A percentile compares a stretch with the other conserved stretches of the same genome.
These are phyloP conservation scores for Chondrilla cf. caribensis DNA, from an alignment of 37 sponge, comb jelly and placozoan species.

Conservation along the genomic window DNA sequence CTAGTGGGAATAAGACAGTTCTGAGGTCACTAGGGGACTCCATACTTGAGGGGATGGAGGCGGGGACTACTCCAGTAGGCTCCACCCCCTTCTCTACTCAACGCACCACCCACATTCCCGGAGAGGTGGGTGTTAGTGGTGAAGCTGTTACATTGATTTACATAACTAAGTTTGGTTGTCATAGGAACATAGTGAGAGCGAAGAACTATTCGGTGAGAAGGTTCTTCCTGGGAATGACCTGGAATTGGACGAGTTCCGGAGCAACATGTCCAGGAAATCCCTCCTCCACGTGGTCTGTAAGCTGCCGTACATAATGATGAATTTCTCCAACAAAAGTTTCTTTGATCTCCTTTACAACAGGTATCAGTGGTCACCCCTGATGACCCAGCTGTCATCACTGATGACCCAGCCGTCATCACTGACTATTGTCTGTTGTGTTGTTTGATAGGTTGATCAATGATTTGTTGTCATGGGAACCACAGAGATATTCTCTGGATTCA, in stretches of 20 bases:
- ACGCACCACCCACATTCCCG: neutral
- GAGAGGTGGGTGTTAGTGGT: neutral
- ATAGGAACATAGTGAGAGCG: neutral
- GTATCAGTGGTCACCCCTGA: neutral
- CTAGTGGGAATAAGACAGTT: neutral
- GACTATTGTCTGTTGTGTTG: neutral
- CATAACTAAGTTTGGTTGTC: too few species aligned
- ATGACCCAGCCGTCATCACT: neutral
- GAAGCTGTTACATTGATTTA: too few species aligned
- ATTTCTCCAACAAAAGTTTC: slow-evolving; percentile 8
- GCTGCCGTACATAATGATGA: neutral
- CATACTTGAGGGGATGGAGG: slow-evolving; percentile 1
- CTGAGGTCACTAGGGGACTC: slow-evolving; percentile 7
- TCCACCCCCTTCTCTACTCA: neutral
- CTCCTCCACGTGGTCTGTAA: neutral
- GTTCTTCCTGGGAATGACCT: slow-evolving; percentile 15
- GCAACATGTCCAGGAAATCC: neutral
- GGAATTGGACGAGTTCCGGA: slow-evolving; percentile 24
- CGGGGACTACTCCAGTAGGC: neutral
- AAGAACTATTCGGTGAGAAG: neutral
- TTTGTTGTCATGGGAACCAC: slow-evolving; percentile 31
- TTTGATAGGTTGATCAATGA: neutral
- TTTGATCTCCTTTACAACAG: slow-evolving; percentile 32
- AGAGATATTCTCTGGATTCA: neutral
- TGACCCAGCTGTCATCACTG: neutral